These are phyloP conservation scores for Lamproptera curius DNA, from an alignment of 2,888 invertebrate species.

Conservation along the genomic window DNA sequence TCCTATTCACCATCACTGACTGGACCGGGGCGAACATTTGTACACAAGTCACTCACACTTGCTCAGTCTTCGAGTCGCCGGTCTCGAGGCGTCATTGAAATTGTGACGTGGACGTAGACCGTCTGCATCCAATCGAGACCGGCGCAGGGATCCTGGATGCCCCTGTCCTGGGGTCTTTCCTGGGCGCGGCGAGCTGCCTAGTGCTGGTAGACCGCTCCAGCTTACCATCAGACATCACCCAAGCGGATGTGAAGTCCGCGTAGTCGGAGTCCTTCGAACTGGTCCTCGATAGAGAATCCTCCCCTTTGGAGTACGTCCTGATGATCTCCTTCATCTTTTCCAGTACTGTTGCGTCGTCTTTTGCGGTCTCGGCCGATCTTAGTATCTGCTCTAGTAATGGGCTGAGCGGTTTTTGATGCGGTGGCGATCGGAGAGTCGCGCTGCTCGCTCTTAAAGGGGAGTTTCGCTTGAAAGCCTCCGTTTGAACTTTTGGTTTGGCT, in stretches of 20 bases:
- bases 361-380: slow-evolving; percentile 83
- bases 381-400: slow-evolving; percentile 85
- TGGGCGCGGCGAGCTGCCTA: slow-evolving; percentile 65
- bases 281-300: slow-evolving; percentile 66
- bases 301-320: slow-evolving; percentile 66
- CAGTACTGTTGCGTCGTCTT: slow-evolving; percentile 85
- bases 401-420: slow-evolving; percentile 78
- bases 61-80: slow-evolving; percentile 32
- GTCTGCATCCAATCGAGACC: slow-evolving; percentile 61
- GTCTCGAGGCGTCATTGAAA: slow-evolving; percentile 56
- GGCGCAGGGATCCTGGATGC: slow-evolving; percentile 69
- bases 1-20: slow-evolving; percentile 2
- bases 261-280: slow-evolving; percentile 79
- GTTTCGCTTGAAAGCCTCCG: slow-evolving; percentile 72
- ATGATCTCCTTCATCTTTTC: slow-evolving; percentile 85
- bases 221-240: slow-evolving; percentile 85
- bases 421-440: slow-evolving; percentile 74
- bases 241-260: slow-evolving; percentile 83
- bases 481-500: slow-evolving; percentile 51
- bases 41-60: slow-evolving; percentile 22
- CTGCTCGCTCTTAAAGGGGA: slow-evolving; percentile 69
- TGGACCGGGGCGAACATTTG: no score
- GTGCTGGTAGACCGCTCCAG: slow-evolving; percentile 79
- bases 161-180: slow-evolving; percentile 65
- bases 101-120: slow-evolving; percentile 68